A percentile compares a stretch with the other conserved stretches of the same genome.
Conservation (phyloP, 2,797 vertebrate genomes). For the Coluber constrictor region DNA sequence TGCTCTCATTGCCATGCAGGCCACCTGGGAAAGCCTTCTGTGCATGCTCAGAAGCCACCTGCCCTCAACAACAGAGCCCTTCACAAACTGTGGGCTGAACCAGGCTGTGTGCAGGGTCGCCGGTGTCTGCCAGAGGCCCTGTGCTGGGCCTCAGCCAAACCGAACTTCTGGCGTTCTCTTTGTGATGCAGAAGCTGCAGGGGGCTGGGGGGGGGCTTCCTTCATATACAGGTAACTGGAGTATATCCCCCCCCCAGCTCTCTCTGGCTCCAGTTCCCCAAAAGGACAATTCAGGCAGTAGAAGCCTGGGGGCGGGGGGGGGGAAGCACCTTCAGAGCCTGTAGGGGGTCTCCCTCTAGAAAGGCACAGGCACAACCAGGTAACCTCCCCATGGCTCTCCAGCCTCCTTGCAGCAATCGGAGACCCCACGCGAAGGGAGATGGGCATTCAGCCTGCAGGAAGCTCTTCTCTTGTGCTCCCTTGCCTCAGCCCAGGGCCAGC, state of each 20-base stretch:
- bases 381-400: not conserved
- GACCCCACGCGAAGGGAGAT: not conserved
- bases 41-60: not conserved
- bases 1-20: not conserved
- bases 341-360: not conserved
- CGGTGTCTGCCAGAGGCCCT: not conserved
- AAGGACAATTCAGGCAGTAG: too few species aligned
- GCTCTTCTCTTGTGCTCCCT: not conserved
- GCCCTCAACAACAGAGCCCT: not conserved
- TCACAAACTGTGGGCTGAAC: too few species aligned
- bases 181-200: too few species aligned
- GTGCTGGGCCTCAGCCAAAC: not conserved
- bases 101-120: too few species aligned
- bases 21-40: not conserved
- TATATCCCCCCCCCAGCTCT: too few species aligned
- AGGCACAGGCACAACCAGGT: not conserved
- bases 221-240: too few species aligned
- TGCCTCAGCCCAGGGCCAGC: not conserved
- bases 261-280: too few species aligned
- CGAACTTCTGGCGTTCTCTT: not conserved
- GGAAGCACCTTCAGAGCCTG: not conserved
- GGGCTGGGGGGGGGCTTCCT: too few species aligned
- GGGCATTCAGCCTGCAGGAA: not conserved
- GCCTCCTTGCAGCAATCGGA: not conserved
- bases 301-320: too few species aligned